A percentile compares a stretch with the other conserved stretches of the same genome.
Conservation (phyloP, 2,797 vertebrate species). For the Hybognathus amarus region DNA sequence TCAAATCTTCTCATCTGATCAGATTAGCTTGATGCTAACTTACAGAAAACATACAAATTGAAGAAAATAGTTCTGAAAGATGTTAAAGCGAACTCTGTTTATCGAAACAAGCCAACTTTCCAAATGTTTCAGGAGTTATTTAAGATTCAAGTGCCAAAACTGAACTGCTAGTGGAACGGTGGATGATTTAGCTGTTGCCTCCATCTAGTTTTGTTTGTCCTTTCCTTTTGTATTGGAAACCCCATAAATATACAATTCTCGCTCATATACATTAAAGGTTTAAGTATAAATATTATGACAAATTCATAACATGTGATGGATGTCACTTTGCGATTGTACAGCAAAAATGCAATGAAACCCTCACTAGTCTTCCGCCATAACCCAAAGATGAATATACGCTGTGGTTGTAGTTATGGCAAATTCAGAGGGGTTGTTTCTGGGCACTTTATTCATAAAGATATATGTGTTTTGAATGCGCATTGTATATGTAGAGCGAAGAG, state of each 20-base stretch:
- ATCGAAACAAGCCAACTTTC: constrained; percentile 3
- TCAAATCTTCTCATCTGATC: background rate
- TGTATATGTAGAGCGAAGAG: background rate
- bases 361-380: constrained; percentile 38
- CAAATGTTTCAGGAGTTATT: background rate
- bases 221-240: background rate
- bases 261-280: background rate
- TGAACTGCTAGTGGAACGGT: background rate
- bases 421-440: constrained; percentile 38
- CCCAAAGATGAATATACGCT: constrained; percentile 33
- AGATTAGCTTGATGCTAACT: constrained; percentile 11
- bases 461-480: constrained; percentile 11
- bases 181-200: constrained; percentile 16
- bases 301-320: constrained; percentile 42
- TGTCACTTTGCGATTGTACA: constrained; percentile 25
- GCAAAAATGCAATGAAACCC: constrained; percentile 43
- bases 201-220: background rate
- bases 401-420: constrained; percentile 24
- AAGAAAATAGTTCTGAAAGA: background rate
- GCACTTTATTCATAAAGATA: constrained; percentile 57
- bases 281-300: background rate
- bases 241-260: background rate
- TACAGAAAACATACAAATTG: background rate
- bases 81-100: background rate
- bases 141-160: constrained; percentile 19